These are phyloP conservation scores for Conchocele bisecta DNA, from an alignment of 2,888 invertebrate species.

Conservation along the genomic window DNA sequence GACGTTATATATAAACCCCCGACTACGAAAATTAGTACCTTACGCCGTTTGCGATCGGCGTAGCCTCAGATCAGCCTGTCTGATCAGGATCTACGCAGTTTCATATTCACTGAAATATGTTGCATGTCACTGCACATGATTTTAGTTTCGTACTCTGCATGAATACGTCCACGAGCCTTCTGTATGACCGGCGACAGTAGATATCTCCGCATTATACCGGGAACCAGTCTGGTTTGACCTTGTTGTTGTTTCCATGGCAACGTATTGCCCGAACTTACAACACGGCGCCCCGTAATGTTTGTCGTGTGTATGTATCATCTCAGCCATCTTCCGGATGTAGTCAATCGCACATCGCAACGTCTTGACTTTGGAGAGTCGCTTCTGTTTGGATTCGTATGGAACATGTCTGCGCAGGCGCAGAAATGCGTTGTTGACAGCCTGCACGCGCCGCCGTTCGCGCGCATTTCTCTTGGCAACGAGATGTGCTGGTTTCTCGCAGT, in stretches of 20 bases:
- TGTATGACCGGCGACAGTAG: too few species aligned
- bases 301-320: conserved; percentile 81
- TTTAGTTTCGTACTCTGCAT: too few species aligned
- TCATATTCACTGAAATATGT: too few species aligned
- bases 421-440: conserved; percentile 87
- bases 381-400: conserved; percentile 84
- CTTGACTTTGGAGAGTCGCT: conserved; percentile 86
- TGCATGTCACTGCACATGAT: too few species aligned
- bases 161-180: too few species aligned
- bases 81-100: too few species aligned
- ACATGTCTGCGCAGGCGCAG: conserved; percentile 85
- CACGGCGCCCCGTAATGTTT: conserved; percentile 50
- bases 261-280: conserved; percentile 48
- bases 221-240: too few species aligned
- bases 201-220: too few species aligned
- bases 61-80: too few species aligned
- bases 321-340: conserved; percentile 85
- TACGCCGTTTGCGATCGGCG: too few species aligned
- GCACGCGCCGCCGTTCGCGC: conserved; percentile 86
- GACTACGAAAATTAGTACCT: too few species aligned
- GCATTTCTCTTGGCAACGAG: conserved; percentile 86
- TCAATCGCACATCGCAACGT: conserved; percentile 86
- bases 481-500: conserved; percentile 85
- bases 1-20: too few species aligned
- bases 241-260: conserved; percentile 44